Percentiles rank a stretch among this genome's conserved stretches.
Conservation (phyloP, 2,113 vertebrate genomes). For the Neogobius melanostomus region DNA sequence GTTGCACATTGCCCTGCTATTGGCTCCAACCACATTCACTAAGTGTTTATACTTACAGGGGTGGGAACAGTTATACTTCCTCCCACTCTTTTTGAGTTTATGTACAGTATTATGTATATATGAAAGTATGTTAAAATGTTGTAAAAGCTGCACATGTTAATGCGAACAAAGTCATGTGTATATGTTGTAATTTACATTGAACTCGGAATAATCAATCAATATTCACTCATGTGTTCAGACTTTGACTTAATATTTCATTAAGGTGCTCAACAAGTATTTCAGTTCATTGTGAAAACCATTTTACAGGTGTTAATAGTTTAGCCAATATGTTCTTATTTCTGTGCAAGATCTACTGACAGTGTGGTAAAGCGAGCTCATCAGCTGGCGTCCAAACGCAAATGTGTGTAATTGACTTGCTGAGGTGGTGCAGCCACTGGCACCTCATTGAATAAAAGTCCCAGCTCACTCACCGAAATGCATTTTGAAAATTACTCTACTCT, state of each 20-base stretch:
- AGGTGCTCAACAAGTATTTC: neutral
- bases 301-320: conserved; percentile 12
- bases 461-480: conserved; percentile 25
- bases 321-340: conserved; percentile 21
- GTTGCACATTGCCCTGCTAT: too few relatives aligned
- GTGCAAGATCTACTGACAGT: neutral
- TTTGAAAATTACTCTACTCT: conserved; percentile 50
- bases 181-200: neutral
- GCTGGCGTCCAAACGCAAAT: conserved; percentile 23
- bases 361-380: conserved; percentile 29
- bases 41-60: too few relatives aligned
- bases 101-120: too few relatives aligned
- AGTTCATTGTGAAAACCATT: neutral
- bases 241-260: neutral
- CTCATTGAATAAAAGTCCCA: conserved; percentile 3
- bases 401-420: conserved; percentile 47
- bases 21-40: too few relatives aligned
- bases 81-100: too few relatives aligned
- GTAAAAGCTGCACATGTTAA: too few relatives aligned
- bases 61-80: too few relatives aligned
- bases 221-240: neutral
- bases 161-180: neutral
- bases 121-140: too few relatives aligned
- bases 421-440: conserved; percentile 27
- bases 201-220: neutral